Conservation (phyloP, 2,113 vertebrate species). For the Neoarius graeffei region DNA sequence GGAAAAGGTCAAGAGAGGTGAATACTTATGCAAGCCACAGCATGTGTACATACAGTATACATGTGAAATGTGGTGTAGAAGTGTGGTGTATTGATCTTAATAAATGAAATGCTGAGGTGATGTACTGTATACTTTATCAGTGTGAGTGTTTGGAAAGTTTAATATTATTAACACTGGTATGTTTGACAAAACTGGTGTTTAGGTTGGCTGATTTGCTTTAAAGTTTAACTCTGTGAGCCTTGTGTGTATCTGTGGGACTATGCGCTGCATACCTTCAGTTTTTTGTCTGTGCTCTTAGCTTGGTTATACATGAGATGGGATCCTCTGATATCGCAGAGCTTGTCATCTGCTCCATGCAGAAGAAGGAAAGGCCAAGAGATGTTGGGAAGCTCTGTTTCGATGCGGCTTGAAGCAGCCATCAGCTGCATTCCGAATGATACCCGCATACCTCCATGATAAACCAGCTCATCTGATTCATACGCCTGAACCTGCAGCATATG, state of each 20-base stretch:
- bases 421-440: conserved; percentile 87
- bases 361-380: conserved; percentile 88
- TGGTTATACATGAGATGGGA: conserved; percentile 85
- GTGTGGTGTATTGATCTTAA: background rate
- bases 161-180: background rate
- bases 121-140: background rate
- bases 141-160: background rate
- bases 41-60: too few species aligned
- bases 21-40: background rate
- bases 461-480: conserved; percentile 82
- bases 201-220: background rate
- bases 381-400: conserved; percentile 81
- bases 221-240: background rate
- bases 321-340: conserved; percentile 88
- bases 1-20: background rate
- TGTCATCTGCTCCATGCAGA: conserved; percentile 87
- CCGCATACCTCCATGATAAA: conserved; percentile 82
- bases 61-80: background rate
- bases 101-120: background rate
- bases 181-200: background rate
- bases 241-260: background rate
- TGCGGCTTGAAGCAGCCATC: conserved; percentile 80
- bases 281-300: conserved; percentile 85
- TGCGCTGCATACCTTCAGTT: conserved; percentile 79
- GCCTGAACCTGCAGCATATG: conserved; percentile 77